A percentile compares a stretch with the other conserved stretches of the same genome.
These are phyloP conservation scores for Isoperla grammatica DNA, from an alignment of 2,888 invertebrate genomes.

Conservation along the genomic window DNA sequence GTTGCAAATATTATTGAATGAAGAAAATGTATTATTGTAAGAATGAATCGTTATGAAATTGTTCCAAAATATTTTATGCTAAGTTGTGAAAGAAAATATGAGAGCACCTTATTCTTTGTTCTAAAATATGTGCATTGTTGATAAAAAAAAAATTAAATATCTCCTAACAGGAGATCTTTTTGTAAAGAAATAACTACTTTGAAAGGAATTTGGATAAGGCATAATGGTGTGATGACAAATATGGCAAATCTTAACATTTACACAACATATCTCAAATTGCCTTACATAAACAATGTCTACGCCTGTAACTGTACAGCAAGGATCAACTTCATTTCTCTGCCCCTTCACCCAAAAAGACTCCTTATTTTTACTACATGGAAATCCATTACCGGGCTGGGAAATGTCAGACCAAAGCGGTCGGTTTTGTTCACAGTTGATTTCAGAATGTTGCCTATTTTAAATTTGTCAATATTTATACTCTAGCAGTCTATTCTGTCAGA, in stretches of 20 bases:
- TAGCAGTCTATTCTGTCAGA: not conserved
- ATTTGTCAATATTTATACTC: conserved; percentile 2
- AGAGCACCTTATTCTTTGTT: conserved; percentile 2
- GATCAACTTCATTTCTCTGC: not conserved
- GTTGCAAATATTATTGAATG: not conserved
- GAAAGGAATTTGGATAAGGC: too few species aligned
- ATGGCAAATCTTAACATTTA: conserved; percentile 28
- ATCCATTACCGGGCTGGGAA: too few species aligned
- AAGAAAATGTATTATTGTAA: not conserved
- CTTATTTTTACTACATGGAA: conserved; percentile 16
- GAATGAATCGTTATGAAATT: not conserved
- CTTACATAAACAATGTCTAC: conserved; percentile 29
- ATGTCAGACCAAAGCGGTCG: too few species aligned
- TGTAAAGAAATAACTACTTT: too few species aligned
- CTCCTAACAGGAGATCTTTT: too few species aligned
- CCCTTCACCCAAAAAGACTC: conserved; percentile 1
- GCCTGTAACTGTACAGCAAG: conserved; percentile 23
- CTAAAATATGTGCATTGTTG: conserved; percentile 25
- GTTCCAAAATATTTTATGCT: not conserved
- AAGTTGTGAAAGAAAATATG: not conserved
- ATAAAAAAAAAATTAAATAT: not conserved
- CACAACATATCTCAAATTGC: conserved; percentile 31
- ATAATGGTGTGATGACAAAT: conserved; percentile 15
- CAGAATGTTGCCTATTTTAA: conserved; percentile 26
- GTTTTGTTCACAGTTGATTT: conserved; percentile 13